phyloP scores from a whole-genome alignment of 2,113 vertebrate genomes.

The Nothobranchius kuhntae region DNA sequence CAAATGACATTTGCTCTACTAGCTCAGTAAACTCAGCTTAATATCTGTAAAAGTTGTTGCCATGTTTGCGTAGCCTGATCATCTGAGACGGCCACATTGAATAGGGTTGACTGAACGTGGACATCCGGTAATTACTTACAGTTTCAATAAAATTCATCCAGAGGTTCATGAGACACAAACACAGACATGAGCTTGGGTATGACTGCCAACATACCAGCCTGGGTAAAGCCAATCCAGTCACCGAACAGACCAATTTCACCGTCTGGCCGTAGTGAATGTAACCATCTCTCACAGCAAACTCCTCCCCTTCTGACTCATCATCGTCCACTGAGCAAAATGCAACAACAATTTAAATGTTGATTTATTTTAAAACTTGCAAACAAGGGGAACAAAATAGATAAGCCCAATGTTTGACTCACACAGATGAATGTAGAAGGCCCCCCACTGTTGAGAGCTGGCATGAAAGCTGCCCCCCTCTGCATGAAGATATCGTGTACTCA shows the following conservation, averaged over 20 bases:
- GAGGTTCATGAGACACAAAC: no score
- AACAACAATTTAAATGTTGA: not conserved
- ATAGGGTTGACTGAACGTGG: no score
- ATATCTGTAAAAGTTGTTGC: no score
- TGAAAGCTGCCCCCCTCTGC: constrained; percentile 99
- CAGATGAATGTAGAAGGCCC: constrained; percentile 96
- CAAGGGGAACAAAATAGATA: not conserved
- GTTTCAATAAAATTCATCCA: no score
- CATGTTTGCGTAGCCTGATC: no score
- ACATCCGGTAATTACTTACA: no score
- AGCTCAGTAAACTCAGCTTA: no score
- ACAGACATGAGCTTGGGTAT: no score
- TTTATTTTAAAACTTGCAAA: not conserved
- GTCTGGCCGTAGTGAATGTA: constrained; percentile 98
- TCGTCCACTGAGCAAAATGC: constrained; percentile 87
- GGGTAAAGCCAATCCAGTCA: constrained; percentile 97
- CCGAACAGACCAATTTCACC: constrained; percentile 95
- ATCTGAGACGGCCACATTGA: no score
- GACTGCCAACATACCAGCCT: constrained; percentile 83
- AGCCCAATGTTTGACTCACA: constrained; percentile 79
- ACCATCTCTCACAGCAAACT: constrained; percentile 95
- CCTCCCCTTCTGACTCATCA: constrained; percentile 97
- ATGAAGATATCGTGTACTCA: constrained; percentile 96
- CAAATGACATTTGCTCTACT: no score
- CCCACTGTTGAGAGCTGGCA: constrained; percentile 98